These are phyloP conservation scores for Alouatta palliata DNA, from an alignment of 2,113 vertebrate genomes.

Conservation along the genomic window DNA sequence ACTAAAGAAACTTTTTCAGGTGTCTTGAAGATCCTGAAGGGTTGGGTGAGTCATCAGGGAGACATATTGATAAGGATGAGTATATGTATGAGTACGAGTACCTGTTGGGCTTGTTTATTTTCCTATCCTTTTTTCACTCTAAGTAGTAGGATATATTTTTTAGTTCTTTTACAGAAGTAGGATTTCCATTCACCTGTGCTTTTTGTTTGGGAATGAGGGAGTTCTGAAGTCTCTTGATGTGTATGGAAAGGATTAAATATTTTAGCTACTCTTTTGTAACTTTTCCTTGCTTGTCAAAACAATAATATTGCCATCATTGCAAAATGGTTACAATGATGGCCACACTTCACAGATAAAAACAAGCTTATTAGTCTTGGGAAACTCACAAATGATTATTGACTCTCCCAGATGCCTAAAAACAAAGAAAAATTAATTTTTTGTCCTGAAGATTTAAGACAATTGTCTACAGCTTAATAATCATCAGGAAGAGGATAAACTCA, in stretches of 20 bases:
- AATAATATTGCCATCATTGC: background rate
- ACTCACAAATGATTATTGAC: conserved; percentile 52
- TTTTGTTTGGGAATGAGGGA: background rate
- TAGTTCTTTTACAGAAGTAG: background rate
- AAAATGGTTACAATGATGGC: conserved; percentile 18
- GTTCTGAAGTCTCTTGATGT: background rate
- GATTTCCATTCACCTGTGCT: background rate
- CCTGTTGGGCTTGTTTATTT: background rate
- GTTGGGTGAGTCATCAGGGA: background rate
- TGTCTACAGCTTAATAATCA: conserved; percentile 10
- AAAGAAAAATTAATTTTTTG: conserved; percentile 57
- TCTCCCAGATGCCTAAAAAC: background rate
- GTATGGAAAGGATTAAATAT: background rate
- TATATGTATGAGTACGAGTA: background rate
- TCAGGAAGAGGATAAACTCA: conserved; percentile 60
- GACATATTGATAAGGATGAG: background rate
- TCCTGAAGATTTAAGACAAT: conserved; percentile 19
- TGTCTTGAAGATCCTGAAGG: background rate
- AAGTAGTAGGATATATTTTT: background rate
- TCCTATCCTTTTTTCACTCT: background rate
- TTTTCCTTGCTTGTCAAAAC: conserved; percentile 25
- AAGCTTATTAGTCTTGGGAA: conserved; percentile 48
- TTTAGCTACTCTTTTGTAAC: background rate
- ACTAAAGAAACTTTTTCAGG: background rate
- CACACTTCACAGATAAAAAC: conserved; percentile 29